phyloP scores from a whole-genome alignment of 2,113 vertebrate species.

The Cyprinodon variegatus region DNA sequence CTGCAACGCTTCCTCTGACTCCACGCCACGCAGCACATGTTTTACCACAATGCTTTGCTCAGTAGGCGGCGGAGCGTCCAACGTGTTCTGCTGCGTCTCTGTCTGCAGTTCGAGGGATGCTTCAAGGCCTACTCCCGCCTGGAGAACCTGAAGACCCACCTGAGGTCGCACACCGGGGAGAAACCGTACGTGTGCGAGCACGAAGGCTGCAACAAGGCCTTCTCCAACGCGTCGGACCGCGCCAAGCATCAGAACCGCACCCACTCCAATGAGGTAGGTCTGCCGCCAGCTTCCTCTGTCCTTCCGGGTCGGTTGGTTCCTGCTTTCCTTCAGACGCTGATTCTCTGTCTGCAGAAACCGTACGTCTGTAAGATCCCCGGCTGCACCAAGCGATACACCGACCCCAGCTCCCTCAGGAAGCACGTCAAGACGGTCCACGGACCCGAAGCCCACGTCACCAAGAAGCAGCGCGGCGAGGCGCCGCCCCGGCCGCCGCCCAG shows the following conservation, averaged over 20 bases:
- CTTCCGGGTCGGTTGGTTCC: no score
- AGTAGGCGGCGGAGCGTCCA: conserved; percentile 52
- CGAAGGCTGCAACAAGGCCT: conserved; percentile 98
- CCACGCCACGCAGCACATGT: conserved; percentile 40
- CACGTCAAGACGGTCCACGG: conserved; percentile 98
- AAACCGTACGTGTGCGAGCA: conserved; percentile 98
- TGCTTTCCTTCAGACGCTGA: background rate
- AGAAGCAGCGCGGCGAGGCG: conserved; percentile 90
- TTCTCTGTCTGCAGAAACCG: conserved; percentile 86
- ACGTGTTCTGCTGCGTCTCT: conserved; percentile 40
- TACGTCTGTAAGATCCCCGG: conserved; percentile 97
- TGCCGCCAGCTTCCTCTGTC: background rate
- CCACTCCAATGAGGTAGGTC: conserved; percentile 94
- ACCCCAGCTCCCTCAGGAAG: conserved; percentile 97
- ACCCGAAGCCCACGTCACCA: conserved; percentile 95
- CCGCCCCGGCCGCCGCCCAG: conserved; percentile 84
- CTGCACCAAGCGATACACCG: conserved; percentile 97
- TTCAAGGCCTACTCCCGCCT: conserved; percentile 96
- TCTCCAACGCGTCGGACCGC: conserved; percentile 97
- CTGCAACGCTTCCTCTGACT: conserved; percentile 65
- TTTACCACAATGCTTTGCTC: conserved; percentile 26
- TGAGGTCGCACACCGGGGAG: conserved; percentile 97
- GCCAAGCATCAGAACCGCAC: conserved; percentile 99
- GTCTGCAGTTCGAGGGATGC: conserved; percentile 94
- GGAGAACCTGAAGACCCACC: conserved; percentile 98